Evolutionary conservation across 2,113 vertebrate species (phyloP).

Genomic region (Bubalus kerabau): DNA sequence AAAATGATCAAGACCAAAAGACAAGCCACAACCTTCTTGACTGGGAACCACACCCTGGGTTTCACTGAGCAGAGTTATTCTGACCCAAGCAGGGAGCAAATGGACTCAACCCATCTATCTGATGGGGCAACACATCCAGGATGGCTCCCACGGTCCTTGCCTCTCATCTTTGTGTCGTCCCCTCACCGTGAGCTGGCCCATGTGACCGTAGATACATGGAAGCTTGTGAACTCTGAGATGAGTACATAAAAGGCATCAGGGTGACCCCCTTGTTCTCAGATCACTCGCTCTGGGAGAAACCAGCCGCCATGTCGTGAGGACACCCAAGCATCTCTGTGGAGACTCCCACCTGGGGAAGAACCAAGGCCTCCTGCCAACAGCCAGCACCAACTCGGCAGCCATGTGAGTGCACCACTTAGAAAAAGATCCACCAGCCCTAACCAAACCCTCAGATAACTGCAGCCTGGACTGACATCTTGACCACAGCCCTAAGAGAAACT

Average conservation of each 20-base stretch:
- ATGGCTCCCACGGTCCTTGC: accelerated
- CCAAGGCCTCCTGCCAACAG: neutral
- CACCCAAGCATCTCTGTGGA: neutral
- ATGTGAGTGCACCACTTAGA: accelerated
- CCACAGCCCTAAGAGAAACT: neutral
- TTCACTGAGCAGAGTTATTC: neutral
- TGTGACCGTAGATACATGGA: accelerated
- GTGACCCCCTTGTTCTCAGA: neutral
- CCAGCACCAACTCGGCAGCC: neutral
- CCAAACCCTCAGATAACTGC: neutral
- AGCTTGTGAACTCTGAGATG: neutral
- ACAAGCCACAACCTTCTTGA: neutral
- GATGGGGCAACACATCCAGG: neutral
- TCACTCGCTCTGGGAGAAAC: neutral
- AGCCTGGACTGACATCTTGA: neutral
- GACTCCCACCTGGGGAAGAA: neutral
- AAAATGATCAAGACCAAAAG: neutral
- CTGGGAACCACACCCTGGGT: neutral
- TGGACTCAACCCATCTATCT: accelerated
- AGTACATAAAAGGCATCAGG: neutral
- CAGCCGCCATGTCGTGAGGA: neutral
- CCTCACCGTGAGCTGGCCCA: neutral
- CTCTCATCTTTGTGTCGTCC: accelerated
- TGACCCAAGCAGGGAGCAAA: neutral
- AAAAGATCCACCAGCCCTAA: neutral